These are phyloP conservation scores for Tyrophagus putrescentiae DNA, from an alignment of 1,140 invertebrate species.

Conservation along the genomic window DNA sequence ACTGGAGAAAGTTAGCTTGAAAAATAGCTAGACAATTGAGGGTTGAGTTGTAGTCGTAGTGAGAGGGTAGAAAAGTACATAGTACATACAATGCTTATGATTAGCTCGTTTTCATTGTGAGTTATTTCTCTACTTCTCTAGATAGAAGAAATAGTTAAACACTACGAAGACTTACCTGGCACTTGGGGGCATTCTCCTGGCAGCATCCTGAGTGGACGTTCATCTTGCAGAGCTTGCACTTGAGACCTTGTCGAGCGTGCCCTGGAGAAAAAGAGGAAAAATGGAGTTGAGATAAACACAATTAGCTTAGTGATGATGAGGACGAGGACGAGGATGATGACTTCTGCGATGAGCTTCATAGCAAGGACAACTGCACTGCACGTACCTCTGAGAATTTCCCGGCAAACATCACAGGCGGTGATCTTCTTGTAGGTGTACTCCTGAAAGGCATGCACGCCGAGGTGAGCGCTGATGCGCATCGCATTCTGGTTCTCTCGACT, in stretches of 20 bases:
- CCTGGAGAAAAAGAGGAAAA: slow-evolving; percentile 39
- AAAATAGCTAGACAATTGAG: no score
- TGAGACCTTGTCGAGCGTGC: slow-evolving; percentile 74
- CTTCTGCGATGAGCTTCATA: neutral
- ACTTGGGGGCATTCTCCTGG: slow-evolving; percentile 55
- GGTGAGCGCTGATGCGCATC: neutral
- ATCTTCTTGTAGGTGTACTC: slow-evolving; percentile 92
- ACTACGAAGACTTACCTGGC: slow-evolving; percentile 34
- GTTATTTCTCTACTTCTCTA: neutral
- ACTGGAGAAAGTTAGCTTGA: no score
- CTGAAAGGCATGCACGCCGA: slow-evolving; percentile 54
- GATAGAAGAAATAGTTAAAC: neutral
- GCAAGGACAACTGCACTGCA: neutral
- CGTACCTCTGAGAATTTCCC: slow-evolving; percentile 68
- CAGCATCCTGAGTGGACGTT: slow-evolving; percentile 76
- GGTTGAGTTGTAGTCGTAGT: no score
- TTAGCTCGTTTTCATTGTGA: no score
- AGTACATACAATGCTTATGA: no score
- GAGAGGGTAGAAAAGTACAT: no score
- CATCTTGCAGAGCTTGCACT: slow-evolving; percentile 74
- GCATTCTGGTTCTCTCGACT: neutral
- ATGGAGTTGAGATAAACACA: neutral
- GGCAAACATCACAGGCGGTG: slow-evolving; percentile 81
- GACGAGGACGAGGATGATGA: neutral
- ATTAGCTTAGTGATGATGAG: neutral